Evolutionary conservation across 2,888 invertebrate genomes (phyloP), one percentile per base, ranked within the genome.

Genomic region (Coremacera marginata): DNA sequence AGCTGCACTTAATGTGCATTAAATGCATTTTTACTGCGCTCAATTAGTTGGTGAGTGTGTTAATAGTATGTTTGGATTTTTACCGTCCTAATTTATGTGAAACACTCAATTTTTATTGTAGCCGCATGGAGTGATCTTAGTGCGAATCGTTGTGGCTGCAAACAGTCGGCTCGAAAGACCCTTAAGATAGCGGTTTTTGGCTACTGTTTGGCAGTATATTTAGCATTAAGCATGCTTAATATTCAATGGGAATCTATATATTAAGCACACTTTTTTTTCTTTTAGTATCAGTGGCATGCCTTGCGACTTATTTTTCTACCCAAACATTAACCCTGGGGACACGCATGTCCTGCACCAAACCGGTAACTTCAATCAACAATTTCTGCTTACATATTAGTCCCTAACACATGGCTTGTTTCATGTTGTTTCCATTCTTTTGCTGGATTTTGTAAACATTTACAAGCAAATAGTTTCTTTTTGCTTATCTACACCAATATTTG

Each of bases 1-100:
- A 51, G 49, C 63, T 57, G 65, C 65, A 60, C 44, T 67, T 57
- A 68, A 51, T 70, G 37, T 11, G 34, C 74, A 19, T 67, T 75
- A 19, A 65, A 73, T 63, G 62, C 63, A 14, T 70, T 31, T 62
- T 60, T 52, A 31, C 49, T 25, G 25, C 27, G 25, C 70, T 52
- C 55, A 70, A 76, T 76, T 76, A 63, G 63, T 63, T 67, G 76
- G 70, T 55, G 62, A 70, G 62, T 65, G 65, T 65, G 55, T 62
- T 70, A 70, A 70, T 76, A 31, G 63, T 44, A 44, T 49, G 16
- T 57, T 51, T 14, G 75, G 57, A 75, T 70, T 75, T 75, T 16
- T 3, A 14, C 19, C 37, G 22, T 5, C 11, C 22, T 67, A 16
- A 34, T 16, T 44, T 60, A 60, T 44, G 67, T 31, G n/a, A n/a